Evolutionary conservation across 2,797 vertebrate species (phyloP).

Genomic region (Pseudotriccus pelzelni): DNA sequence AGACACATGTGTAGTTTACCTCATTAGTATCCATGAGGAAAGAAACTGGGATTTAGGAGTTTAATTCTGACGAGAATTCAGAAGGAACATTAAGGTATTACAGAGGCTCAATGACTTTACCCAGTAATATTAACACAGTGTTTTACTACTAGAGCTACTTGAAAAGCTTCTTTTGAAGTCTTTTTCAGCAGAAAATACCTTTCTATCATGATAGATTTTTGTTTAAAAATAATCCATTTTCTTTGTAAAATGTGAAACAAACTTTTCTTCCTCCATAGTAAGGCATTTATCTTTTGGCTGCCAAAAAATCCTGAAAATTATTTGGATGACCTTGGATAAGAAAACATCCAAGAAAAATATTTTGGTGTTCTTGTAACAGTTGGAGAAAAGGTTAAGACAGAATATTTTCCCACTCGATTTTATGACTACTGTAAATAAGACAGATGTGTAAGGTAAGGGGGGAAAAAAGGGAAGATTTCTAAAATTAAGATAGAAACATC

Average conservation of each 20-base stretch:
- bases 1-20: neutral
- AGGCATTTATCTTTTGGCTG: neutral
- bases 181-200: neutral
- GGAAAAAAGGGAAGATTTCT: neutral
- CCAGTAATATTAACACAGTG: neutral
- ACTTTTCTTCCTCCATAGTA: neutral
- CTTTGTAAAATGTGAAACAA: neutral
- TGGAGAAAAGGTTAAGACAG: neutral
- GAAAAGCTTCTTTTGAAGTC: neutral
- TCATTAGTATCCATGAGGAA: neutral
- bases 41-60: neutral
- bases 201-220: neutral
- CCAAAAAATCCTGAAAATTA: neutral
- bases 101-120: neutral
- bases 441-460: neutral
- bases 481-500: neutral
- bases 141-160: neutral
- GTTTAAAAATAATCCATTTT: neutral
- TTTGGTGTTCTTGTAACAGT: neutral
- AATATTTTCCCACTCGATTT: neutral
- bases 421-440: neutral
- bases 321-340: neutral
- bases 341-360: conserved; percentile 15
- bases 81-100: neutral
- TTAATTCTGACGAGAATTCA: neutral